Percentiles rank a stretch among this genome's conserved stretches.
Evolutionary conservation across 2,797 vertebrate species (phyloP).

Genomic region (Catamblyrhynchus diadema): DNA sequence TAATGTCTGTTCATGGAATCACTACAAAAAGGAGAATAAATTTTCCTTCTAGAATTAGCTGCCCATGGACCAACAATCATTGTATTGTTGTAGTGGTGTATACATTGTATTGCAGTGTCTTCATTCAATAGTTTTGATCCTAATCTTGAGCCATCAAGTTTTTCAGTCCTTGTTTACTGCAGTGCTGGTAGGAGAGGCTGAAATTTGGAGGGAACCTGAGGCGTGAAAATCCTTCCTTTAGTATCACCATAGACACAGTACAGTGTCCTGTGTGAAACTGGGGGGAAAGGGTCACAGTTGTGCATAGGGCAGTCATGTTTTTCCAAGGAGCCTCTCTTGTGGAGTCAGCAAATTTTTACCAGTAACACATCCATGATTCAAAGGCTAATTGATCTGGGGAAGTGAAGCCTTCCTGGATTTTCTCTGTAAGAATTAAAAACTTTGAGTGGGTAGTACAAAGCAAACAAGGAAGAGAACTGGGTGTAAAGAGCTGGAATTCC

Average conservation of each 20-base stretch:
- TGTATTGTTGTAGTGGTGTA: not conserved
- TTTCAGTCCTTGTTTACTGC: not conserved
- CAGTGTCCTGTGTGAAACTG: not conserved
- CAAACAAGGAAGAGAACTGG: not conserved
- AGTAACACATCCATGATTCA: not conserved
- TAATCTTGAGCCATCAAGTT: not conserved
- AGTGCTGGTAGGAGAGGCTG: not conserved
- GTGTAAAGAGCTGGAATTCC: not conserved
- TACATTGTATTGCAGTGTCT: not conserved
- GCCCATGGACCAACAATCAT: not conserved
- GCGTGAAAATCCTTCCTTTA: not conserved
- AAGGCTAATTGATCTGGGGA: not conserved
- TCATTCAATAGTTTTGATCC: not conserved
- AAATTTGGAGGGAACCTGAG: not conserved
- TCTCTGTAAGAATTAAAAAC: not conserved
- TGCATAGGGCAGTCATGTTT: not conserved
- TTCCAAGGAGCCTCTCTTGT: not conserved
- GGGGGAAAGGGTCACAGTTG: not conserved
- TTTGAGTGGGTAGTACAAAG: not conserved
- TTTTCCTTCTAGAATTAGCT: not conserved
- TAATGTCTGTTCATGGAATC: not conserved
- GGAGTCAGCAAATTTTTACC: not conserved
- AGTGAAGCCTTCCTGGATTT: not conserved
- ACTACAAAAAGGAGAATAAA: not conserved
- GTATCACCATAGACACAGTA: not conserved